Base-by-base conservation (phyloP, 1,140 invertebrate genomes). In the Xylocopa sonorina region DNA sequence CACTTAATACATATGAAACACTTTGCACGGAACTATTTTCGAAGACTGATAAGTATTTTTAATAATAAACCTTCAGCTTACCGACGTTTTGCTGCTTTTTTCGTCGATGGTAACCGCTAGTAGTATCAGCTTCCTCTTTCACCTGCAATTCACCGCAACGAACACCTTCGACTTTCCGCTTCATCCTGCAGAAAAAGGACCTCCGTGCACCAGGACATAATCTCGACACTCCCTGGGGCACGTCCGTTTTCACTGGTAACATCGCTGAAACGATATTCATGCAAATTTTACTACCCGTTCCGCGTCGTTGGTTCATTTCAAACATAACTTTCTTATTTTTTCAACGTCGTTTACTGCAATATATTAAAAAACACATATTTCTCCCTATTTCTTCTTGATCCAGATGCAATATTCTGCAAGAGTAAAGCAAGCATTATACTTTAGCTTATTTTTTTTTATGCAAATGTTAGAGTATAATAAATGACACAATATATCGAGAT, bases 181-280 rank as follows among this genome's bases (percentile, higher is more conserved):
- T 98, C 96, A 99, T 98, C 38, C 97, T 95, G 91, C 98, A 99
- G 90, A 98, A 98, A 89, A 99, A 99, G 0, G 97, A 98, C 34
- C 98, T 94, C 29, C 98, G 92, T 1, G 97, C 97, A 3, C 98
- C 98, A 1, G 97, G 97, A 92, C 97, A 97, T 4, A 98, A 93
- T 62, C 96, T 93, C 1, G 96, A 95, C 1, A 94, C 93, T 50
- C 95, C 95, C 77, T 96, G 95, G 1, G 96, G 95, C 24, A 97
- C 93, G 88, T 98, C 97, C 1, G 97, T 95, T 91, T 98, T 98
- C 12, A 98, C 96, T 21, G 98, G 97, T 83, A 98, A 93, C 96
- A 98, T 98, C 12, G 97, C 97, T 98, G 87, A 60, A 89, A 81
- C 7, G 64, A 82, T 62, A 46, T 51, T 14, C 38, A 69, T n/a